Evolutionary conservation across 37 sponge, comb jelly and placozoan species (phyloP).

Genomic region (Halichondria panicea): DNA sequence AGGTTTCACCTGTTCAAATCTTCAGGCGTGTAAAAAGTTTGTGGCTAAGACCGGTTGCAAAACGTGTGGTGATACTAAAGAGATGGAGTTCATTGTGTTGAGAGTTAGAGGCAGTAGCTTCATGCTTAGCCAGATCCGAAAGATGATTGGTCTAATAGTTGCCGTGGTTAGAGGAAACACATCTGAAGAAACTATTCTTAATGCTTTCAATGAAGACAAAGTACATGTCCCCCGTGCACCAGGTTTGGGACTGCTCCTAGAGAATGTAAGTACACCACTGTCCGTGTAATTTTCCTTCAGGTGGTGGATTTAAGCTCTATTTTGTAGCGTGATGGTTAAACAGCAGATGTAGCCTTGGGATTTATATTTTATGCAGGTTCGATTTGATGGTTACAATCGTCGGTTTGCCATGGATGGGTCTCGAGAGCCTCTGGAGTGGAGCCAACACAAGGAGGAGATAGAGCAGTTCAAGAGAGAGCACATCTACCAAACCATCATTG

Average conservation of each 20-base stretch:
- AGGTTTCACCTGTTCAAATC: no score
- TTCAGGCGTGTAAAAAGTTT: slow-evolving; percentile 21
- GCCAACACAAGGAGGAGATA: slow-evolving; percentile 26
- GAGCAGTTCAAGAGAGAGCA: slow-evolving; percentile 55
- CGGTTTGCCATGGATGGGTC: slow-evolving; percentile 69
- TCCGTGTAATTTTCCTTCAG: not conserved
- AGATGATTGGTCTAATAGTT: slow-evolving; percentile 90
- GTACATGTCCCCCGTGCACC: slow-evolving; percentile 94
- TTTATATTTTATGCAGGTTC: no score
- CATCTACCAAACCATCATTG: slow-evolving; percentile 65
- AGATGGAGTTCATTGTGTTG: slow-evolving; percentile 76
- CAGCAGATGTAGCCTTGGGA: no score
- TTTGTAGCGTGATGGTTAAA: no score
- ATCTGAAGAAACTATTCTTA: slow-evolving; percentile 35
- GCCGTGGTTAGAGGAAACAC: slow-evolving; percentile 74
- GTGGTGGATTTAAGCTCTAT: no score
- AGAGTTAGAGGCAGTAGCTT: slow-evolving; percentile 93
- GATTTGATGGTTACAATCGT: slow-evolving; percentile 84
- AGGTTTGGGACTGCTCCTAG: slow-evolving; percentile 85
- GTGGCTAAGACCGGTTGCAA: not conserved
- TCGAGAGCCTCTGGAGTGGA: slow-evolving; percentile 76
- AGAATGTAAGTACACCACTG: slow-evolving; percentile 56
- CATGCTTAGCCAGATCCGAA: slow-evolving; percentile 96
- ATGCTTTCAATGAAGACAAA: slow-evolving; percentile 65
- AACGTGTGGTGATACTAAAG: not conserved